Percentiles rank a stretch among this genome's conserved stretches.
Evolutionary conservation across 2,797 vertebrate species (phyloP).

Genomic region (Sebastes trivittatus): DNA sequence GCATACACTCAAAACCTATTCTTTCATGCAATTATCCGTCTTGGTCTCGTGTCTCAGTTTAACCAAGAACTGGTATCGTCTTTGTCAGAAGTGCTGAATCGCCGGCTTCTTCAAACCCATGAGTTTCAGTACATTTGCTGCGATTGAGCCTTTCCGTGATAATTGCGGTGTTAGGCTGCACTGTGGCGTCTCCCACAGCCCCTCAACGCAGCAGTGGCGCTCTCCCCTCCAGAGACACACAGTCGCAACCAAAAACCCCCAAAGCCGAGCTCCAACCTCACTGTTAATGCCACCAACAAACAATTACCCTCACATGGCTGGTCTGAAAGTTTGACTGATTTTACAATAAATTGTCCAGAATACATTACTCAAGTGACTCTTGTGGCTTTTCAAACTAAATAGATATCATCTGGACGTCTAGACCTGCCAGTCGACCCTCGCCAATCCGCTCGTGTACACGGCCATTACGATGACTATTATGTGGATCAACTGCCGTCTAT

Average conservation of each 20-base stretch:
- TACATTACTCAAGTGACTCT: slow-evolving; percentile 16
- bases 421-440: slow-evolving; percentile 39
- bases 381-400: slow-evolving; percentile 37
- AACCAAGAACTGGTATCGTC: slow-evolving; percentile 23
- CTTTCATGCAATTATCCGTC: slow-evolving; percentile 38
- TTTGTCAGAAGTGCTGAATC: slow-evolving; percentile 60
- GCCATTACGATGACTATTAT: slow-evolving; percentile 72
- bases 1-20: slow-evolving; percentile 1
- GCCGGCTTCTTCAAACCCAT: slow-evolving; percentile 16
- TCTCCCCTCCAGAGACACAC: slow-evolving; percentile 74
- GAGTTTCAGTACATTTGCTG: slow-evolving; percentile 45
- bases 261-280: slow-evolving; percentile 55
- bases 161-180: slow-evolving; percentile 67
- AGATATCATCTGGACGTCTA: slow-evolving; percentile 22
- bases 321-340: slow-evolving; percentile 32
- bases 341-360: slow-evolving; percentile 22
- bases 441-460: slow-evolving; percentile 56
- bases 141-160: slow-evolving; percentile 56
- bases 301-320: slow-evolving; percentile 43
- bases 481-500: slow-evolving; percentile 49
- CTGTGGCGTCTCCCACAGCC: slow-evolving; percentile 53
- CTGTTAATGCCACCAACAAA: slow-evolving; percentile 59
- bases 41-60: slow-evolving; percentile 22
- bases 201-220: slow-evolving; percentile 33
- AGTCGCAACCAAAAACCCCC: slow-evolving; percentile 79